Evolutionary conservation across 2,113 vertebrate genomes (phyloP).

Genomic region (Prunella fulvescens): DNA sequence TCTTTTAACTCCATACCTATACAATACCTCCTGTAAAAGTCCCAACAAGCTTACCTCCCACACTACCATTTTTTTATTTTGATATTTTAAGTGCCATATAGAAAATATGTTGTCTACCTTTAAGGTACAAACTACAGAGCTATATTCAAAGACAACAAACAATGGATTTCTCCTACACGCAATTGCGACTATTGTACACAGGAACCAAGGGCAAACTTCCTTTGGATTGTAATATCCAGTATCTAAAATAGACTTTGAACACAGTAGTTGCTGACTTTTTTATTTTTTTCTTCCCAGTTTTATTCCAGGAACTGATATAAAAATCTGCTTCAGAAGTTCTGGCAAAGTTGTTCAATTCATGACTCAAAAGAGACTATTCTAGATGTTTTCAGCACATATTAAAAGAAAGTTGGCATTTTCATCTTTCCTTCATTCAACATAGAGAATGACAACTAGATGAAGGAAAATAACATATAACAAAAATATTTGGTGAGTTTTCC

Average conservation of each 20-base stretch:
- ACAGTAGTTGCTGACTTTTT: background rate
- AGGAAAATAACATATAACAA: background rate
- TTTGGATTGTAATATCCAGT: background rate
- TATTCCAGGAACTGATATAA: background rate
- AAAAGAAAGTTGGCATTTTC: background rate
- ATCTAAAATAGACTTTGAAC: background rate
- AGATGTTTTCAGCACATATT: background rate
- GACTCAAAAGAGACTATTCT: background rate
- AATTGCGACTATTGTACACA: fast-evolving
- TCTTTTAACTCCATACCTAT: background rate
- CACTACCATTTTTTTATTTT: background rate
- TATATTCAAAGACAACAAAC: background rate
- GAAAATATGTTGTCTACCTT: background rate
- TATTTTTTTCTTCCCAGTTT: background rate
- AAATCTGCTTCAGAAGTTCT: background rate
- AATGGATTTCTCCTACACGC: background rate
- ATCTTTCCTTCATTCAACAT: background rate
- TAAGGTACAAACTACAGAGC: background rate
- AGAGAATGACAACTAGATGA: background rate
- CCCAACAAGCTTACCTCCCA: background rate
- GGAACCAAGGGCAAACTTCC: background rate
- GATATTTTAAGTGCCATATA: background rate
- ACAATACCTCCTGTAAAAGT: background rate
- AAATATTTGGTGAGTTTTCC: background rate
- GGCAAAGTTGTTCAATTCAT: background rate